Evolutionary conservation across 2,797 vertebrate genomes (phyloP).

Genomic region (Cynodonichthys magdalenae): DNA sequence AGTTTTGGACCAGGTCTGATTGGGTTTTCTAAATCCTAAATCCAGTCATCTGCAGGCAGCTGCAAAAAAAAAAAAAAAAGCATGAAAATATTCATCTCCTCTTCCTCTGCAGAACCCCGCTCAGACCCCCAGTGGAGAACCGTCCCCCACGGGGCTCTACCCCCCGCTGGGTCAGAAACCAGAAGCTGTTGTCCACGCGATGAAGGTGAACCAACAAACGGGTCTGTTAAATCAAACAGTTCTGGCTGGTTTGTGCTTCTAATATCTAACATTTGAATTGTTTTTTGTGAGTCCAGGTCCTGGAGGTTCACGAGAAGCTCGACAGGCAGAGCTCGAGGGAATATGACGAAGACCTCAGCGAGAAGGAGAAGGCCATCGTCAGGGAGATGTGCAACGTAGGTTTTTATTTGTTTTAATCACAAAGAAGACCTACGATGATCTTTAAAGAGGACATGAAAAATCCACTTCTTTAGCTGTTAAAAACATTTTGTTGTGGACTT

Average conservation of each 20-base stretch:
- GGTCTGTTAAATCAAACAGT: no score
- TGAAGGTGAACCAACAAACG: constrained; percentile 74
- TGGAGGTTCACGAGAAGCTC: constrained; percentile 45
- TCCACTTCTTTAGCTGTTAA: no score
- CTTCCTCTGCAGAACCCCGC: neutral
- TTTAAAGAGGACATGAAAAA: no score
- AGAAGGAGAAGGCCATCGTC: constrained; percentile 95
- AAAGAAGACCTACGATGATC: no score
- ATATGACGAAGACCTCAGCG: constrained; percentile 90
- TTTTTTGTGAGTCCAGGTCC: constrained; percentile 5
- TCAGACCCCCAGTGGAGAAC: neutral
- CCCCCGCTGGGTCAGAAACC: constrained; percentile 86
- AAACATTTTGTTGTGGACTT: no score
- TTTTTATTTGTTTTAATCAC: neutral
- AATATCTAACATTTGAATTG: no score
- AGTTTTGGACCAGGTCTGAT: neutral
- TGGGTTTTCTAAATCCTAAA: neutral
- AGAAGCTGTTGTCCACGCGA: constrained; percentile 91
- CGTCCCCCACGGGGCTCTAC: constrained; percentile 41
- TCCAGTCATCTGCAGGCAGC: no score
- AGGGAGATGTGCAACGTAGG: constrained; percentile 96
- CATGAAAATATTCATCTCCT: neutral
- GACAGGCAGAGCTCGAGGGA: constrained; percentile 75
- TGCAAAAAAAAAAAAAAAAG: no score
- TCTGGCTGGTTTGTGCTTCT: no score